A percentile compares a stretch with the other conserved stretches of the same genome.
phyloP scores from a whole-genome alignment of 2,888 invertebrate species.

The Xestia ashworthii region DNA sequence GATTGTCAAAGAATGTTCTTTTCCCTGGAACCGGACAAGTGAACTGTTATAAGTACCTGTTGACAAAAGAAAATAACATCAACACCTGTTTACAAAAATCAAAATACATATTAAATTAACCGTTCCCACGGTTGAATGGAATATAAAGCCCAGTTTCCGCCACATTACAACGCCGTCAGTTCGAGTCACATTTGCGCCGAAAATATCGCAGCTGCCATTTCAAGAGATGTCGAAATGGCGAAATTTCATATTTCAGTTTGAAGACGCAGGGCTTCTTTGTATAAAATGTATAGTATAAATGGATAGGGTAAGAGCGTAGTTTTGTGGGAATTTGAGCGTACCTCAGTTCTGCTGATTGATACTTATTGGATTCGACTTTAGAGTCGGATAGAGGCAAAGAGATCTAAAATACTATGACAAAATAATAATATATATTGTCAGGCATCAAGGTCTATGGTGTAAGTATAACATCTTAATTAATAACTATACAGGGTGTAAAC shows the following conservation, averaged over 20 bases:
- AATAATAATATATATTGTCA: too few relatives aligned
- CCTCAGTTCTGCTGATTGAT: not conserved
- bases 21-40: too few relatives aligned
- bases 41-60: not conserved
- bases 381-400: not conserved
- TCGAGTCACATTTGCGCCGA: slow-evolving; percentile 47
- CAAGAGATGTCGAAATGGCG: slow-evolving; percentile 59
- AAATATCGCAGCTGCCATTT: slow-evolving; percentile 60
- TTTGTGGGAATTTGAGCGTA: not conserved
- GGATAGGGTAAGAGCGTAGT: slow-evolving; percentile 15
- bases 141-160: slow-evolving; percentile 38
- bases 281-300: not conserved
- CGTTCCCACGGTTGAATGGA: not conserved
- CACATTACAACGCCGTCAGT: slow-evolving; percentile 41
- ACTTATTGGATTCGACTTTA: not conserved
- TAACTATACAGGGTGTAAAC: too few relatives aligned
- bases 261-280: slow-evolving; percentile 36
- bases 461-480: too few relatives aligned
- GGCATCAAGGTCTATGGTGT: too few relatives aligned
- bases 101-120: slow-evolving; percentile 1
- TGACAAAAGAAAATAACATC: not conserved
- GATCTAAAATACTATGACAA: too few relatives aligned
- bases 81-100: not conserved
- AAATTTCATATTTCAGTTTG: slow-evolving; percentile 64
- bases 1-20: not conserved